These are phyloP conservation scores for Hoplodrina ambigua DNA, from an alignment of 2,888 invertebrate genomes.

Conservation along the genomic window DNA sequence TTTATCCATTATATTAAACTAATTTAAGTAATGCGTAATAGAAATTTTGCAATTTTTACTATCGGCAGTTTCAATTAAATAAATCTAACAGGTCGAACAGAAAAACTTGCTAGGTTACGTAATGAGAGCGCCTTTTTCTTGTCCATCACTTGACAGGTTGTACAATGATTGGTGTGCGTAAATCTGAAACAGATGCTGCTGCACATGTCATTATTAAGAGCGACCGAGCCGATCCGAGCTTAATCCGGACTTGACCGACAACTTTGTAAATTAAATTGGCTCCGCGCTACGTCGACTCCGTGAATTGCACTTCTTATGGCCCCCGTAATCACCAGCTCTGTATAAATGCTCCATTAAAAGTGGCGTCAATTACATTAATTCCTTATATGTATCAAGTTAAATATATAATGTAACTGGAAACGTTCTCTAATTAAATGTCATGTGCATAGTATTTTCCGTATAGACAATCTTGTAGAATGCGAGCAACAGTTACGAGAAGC, in stretches of 20 bases:
- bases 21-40: constrained; percentile 2
- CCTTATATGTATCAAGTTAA: constrained; percentile 83
- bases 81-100: constrained; percentile 13
- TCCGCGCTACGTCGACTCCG: constrained; percentile 78
- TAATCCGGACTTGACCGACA: constrained; percentile 84
- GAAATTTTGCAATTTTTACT: constrained; percentile 14
- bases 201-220: constrained; percentile 79
- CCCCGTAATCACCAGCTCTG: constrained; percentile 81
- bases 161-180: constrained; percentile 67
- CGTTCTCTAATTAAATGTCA: constrained; percentile 83
- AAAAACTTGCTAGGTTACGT: constrained; percentile 23
- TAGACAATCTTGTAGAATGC: constrained; percentile 81
- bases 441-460: constrained; percentile 80
- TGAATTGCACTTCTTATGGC: constrained; percentile 84
- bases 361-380: constrained; percentile 87
- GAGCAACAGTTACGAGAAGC: constrained; percentile 71
- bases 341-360: constrained; percentile 87
- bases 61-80: constrained; percentile 9
- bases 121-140: constrained; percentile 35
- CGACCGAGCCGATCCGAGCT: constrained; percentile 70
- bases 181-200: constrained; percentile 76
- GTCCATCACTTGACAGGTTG: constrained; percentile 36
- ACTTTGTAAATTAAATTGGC: constrained; percentile 89
- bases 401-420: constrained; percentile 77
- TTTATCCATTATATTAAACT: constrained; percentile 21